Conservation (phyloP, 2,797 vertebrate species). For the Periparus ater region DNA sequence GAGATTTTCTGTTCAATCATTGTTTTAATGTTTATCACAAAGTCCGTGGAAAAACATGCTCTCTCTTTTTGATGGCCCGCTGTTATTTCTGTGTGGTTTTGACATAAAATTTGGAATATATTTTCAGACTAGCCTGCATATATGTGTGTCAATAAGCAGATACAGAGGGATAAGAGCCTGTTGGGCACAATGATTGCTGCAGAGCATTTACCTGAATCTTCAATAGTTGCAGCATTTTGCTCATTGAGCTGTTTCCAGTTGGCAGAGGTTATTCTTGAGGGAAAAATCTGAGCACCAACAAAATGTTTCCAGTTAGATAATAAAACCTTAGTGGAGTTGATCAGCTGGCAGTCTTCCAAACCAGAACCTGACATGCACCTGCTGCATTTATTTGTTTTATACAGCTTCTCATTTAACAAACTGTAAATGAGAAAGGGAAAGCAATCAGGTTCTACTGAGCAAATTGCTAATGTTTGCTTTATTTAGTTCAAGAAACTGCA, state of each 20-base stretch:
- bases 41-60: neutral
- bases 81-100: neutral
- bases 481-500: slow-evolving; percentile 53
- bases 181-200: neutral
- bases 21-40: neutral
- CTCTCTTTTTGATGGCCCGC: neutral
- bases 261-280: slow-evolving; percentile 69
- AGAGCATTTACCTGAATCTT: slow-evolving; percentile 28
- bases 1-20: neutral
- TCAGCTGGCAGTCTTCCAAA: slow-evolving; percentile 60
- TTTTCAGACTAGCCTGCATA: neutral
- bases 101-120: neutral
- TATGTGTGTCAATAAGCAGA: neutral
- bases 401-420: slow-evolving; percentile 40
- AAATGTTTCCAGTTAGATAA: slow-evolving; percentile 76
- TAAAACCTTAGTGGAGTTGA: slow-evolving; percentile 66
- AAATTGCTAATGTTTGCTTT: slow-evolving; percentile 51
- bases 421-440: slow-evolving; percentile 34
- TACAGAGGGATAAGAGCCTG: neutral
- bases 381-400: slow-evolving; percentile 64
- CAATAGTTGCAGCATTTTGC: slow-evolving; percentile 9
- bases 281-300: slow-evolving; percentile 69
- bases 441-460: slow-evolving; percentile 41
- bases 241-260: slow-evolving; percentile 52
- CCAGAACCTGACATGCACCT: slow-evolving; percentile 59